phyloP scores from a whole-genome alignment of 2,113 vertebrate genomes.

The Tachysurus vachellii region DNA sequence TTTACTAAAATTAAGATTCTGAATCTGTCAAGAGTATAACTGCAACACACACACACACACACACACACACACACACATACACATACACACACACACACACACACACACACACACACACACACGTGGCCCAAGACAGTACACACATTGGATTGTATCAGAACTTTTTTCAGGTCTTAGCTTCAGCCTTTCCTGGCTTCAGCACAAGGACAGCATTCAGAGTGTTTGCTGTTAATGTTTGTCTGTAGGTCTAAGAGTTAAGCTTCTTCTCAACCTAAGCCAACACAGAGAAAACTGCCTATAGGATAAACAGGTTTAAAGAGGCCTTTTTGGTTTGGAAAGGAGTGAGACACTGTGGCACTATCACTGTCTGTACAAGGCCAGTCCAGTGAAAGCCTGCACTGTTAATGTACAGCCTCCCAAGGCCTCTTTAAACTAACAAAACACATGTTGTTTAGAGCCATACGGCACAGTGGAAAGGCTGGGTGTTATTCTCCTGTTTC shows the following conservation, averaged over 20 bases:
- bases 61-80: not conserved
- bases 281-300: conserved; percentile 35
- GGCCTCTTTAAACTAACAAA: conserved; percentile 54
- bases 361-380: conserved; percentile 28
- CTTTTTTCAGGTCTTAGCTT: conserved; percentile 63
- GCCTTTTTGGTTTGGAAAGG: conserved; percentile 27
- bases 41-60: not conserved
- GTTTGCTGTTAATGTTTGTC: conserved; percentile 44
- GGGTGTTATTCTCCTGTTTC: conserved; percentile 38
- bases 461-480: conserved; percentile 1
- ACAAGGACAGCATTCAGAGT: conserved; percentile 64
- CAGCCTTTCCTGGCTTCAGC: conserved; percentile 49
- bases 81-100: not conserved
- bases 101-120: not conserved
- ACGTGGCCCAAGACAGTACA: not conserved
- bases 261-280: conserved; percentile 45
- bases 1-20: not conserved
- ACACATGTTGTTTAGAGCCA: conserved; percentile 47
- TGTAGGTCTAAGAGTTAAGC: conserved; percentile 40
- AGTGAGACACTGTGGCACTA: conserved; percentile 40
- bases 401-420: conserved; percentile 48
- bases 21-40: not conserved
- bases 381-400: conserved; percentile 44
- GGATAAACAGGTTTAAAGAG: conserved; percentile 39
- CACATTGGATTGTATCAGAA: conserved; percentile 22